A percentile compares a stretch with the other conserved stretches of the same genome.
Conservation (phyloP, 2,888 invertebrate genomes). For the Tenthredo livida region DNA sequence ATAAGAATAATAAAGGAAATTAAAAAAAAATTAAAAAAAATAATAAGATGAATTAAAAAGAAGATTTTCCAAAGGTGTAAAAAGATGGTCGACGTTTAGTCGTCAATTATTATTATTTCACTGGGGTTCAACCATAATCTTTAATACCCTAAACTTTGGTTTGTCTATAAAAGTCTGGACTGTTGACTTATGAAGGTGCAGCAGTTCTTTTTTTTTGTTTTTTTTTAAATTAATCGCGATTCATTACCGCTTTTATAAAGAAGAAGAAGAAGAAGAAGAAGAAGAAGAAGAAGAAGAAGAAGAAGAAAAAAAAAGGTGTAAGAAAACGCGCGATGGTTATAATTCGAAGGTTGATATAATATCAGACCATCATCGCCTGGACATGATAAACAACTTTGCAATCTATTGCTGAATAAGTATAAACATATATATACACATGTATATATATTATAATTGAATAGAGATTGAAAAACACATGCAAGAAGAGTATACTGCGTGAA, state of each 20-base stretch:
- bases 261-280: no score
- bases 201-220: neutral
- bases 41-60: neutral
- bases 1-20: neutral
- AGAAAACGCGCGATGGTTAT: no score
- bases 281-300: no score
- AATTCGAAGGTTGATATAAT: neutral
- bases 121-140: neutral
- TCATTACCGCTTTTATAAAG: no score
- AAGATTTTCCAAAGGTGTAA: neutral
- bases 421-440: neutral
- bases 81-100: neutral
- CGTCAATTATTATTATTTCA: neutral
- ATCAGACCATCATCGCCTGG: neutral
- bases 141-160: neutral
- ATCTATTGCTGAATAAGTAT: neutral
- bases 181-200: slow-evolving; percentile 1
- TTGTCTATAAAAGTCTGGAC: neutral
- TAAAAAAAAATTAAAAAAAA: neutral
- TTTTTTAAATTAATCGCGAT: neutral
- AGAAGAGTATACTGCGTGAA: neutral
- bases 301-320: no score
- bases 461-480: neutral
- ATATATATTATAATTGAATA: neutral
- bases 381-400: neutral